Evolutionary conservation across 1,140 invertebrate species (phyloP).

Genomic region (Drosophila insularis): DNA sequence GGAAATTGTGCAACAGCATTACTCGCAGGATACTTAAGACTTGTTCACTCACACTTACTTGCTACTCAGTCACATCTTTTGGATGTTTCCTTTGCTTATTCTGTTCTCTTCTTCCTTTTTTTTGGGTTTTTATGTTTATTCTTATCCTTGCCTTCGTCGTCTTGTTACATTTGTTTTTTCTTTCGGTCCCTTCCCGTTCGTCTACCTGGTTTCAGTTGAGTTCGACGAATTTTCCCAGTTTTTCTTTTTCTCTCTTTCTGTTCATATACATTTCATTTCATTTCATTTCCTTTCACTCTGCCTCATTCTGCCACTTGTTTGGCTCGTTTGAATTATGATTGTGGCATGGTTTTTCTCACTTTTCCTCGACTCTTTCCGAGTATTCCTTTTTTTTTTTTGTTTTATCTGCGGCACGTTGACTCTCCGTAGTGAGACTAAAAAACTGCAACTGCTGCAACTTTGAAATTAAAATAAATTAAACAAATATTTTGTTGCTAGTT

Average conservation of each 20-base stretch:
- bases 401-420: conserved; percentile 43
- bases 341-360: conserved; percentile 66
- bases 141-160: neutral
- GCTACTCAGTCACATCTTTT: neutral
- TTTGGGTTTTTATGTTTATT: conserved; percentile 19
- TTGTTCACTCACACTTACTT: neutral
- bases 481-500: conserved; percentile 76
- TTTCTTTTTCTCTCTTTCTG: neutral
- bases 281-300: conserved; percentile 7
- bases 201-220: conserved; percentile 10
- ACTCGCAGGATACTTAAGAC: conserved; percentile 17
- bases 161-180: conserved; percentile 11
- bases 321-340: conserved; percentile 75
- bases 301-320: conserved; percentile 33
- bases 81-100: neutral
- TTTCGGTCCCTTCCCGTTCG: neutral
- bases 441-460: conserved; percentile 74
- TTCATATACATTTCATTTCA: neutral
- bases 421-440: conserved; percentile 28
- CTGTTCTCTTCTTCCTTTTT: neutral
- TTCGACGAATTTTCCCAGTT: conserved; percentile 12
- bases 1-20: conserved; percentile 9
- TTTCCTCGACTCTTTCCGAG: conserved; percentile 25
- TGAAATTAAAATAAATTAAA: conserved; percentile 79
- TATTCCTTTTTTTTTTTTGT: conserved; percentile 46